These are phyloP conservation scores for Aleiodes testaceus DNA, from an alignment of 2,888 invertebrate genomes.

Conservation along the genomic window DNA sequence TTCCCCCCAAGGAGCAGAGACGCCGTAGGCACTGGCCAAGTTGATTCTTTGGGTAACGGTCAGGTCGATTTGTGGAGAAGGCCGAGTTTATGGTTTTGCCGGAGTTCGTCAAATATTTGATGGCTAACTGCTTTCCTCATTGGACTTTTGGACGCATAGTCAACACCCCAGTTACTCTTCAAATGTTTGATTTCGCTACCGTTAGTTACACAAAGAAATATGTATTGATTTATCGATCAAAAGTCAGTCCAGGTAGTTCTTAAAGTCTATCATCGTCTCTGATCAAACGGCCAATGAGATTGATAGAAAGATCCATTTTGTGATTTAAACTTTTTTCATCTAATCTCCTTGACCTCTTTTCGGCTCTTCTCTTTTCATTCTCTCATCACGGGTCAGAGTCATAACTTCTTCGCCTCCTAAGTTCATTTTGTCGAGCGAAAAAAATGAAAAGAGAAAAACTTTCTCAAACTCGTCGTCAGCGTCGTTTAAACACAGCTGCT, in stretches of 20 bases:
- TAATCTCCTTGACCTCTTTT: conserved; percentile 4
- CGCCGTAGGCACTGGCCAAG: conserved; percentile 37
- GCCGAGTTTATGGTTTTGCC: conserved; percentile 40
- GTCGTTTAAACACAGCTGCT: conserved; percentile 21
- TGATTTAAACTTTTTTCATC: conserved; percentile 21
- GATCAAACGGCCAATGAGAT: conserved; percentile 9
- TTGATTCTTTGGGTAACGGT: conserved; percentile 27
- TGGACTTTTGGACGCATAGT: conserved; percentile 52
- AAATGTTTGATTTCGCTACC: conserved; percentile 53
- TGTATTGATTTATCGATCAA: conserved; percentile 1
- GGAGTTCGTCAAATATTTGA: conserved; percentile 55
- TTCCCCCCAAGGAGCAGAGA: background rate
- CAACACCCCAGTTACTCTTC: conserved; percentile 47
- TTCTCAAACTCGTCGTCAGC: background rate
- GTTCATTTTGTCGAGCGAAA: conserved; percentile 5
- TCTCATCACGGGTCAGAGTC: conserved; percentile 5
- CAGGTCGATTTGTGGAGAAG: background rate
- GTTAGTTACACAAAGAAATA: conserved; percentile 2
- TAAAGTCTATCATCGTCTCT: conserved; percentile 7
- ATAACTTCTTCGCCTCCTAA: conserved; percentile 1
- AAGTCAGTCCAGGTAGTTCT: background rate
- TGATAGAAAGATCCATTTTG: conserved; percentile 11
- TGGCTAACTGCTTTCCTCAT: conserved; percentile 51
- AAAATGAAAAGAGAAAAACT: background rate
- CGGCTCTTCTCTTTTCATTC: background rate